Evolutionary conservation across 1,140 invertebrate genomes (phyloP), one percentile per base, ranked within the genome.

Genomic region (Notospermus geniculatus): DNA sequence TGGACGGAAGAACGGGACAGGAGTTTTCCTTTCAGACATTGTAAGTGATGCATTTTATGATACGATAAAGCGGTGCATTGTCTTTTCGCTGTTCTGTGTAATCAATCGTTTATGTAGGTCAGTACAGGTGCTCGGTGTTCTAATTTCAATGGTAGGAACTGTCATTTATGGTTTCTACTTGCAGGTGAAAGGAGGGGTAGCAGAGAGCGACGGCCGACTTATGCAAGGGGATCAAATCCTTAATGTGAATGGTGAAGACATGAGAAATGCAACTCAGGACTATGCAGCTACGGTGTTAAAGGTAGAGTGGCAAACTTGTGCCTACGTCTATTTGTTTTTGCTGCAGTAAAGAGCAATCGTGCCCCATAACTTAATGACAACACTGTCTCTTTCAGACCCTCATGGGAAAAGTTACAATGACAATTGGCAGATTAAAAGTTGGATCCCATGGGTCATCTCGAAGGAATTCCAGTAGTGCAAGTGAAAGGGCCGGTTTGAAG

Each of bases 21-120:
- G 95, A 36, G 92, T 96, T 59, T 98, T 94, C 78, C 89, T 99
- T 62, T 92, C 91, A 25, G 95, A 98, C 78, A 86, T 98, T 74
- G 96, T 98, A 79, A 87, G 88, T 83, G n/a, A n/a, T n/a, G n/a
- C n/a, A n/a, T n/a, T 30, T 54, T 7, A 15, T 13, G 2, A 5
- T 27, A 54, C 17, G 11, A 1, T 54, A n/a, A 54, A 27, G n/a
- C n/a, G 15, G 15, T 41, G 39, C 19, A 41, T 23, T 13, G 28
- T 17, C 56, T 36, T 60, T 60, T 11, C 9, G 25, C 46, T 50
- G 25, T 4, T 5, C 4, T 50, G 9, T 50, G 19, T 50, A 23
- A n/a, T 43, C 39, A 43, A 13, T 43, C 19, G 11, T 19, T 13
- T 19, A 43, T 13, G 19, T 43, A 43, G 19, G 39, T 19, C 39